These are phyloP conservation scores for Platalea minor DNA, from an alignment of 2,797 vertebrate species.

Conservation along the genomic window DNA sequence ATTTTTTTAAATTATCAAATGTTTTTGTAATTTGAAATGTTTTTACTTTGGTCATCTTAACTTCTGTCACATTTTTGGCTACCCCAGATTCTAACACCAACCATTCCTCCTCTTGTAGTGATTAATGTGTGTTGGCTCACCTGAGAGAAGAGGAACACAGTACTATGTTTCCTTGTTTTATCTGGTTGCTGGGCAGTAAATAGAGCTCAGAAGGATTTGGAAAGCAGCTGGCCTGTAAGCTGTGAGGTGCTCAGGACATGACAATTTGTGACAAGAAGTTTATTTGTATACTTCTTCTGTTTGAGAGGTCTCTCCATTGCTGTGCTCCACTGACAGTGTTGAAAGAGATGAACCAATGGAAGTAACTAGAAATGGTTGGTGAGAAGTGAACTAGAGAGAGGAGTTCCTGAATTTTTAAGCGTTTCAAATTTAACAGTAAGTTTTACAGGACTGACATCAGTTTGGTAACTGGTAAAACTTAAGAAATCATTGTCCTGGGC, in stretches of 20 bases:
- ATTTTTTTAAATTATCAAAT: neutral
- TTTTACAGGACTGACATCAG: neutral
- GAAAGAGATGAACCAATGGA: neutral
- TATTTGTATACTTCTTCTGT: neutral
- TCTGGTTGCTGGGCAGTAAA: neutral
- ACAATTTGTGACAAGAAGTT: neutral
- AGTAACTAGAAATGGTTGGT: neutral
- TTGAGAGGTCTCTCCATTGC: neutral
- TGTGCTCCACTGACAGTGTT: neutral
- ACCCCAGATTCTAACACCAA: neutral
- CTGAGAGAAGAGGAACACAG: neutral
- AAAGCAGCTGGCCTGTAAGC: neutral
- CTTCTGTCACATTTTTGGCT: neutral
- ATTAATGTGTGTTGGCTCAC: neutral
- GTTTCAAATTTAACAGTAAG: neutral
- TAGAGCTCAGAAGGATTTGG: neutral
- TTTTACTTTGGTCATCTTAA: neutral
- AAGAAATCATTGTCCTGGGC: neutral
- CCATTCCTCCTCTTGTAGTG: neutral
- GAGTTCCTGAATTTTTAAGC: neutral
- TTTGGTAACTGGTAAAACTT: neutral
- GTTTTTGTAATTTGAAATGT: accelerated
- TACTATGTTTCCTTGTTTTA: neutral
- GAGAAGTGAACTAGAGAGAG: neutral
- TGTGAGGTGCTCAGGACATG: neutral